Base-by-base conservation (phyloP, 2,113 vertebrate species). In the Macheiramphus alcinus region DNA sequence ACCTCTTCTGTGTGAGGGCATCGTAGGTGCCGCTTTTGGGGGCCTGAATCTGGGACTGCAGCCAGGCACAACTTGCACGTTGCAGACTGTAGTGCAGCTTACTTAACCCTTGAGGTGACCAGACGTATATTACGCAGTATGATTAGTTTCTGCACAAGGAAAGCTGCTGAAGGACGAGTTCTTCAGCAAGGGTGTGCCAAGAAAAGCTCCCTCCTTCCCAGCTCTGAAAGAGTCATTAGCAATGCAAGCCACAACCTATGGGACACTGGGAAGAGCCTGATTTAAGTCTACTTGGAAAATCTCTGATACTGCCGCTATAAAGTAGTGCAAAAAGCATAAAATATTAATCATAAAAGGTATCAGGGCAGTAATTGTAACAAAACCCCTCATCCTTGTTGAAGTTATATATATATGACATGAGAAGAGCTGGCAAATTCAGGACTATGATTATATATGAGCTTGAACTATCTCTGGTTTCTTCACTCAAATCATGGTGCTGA, bases 1-100 rank as follows among this genome's bases (percentile, higher is more conserved):
- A 97, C 48, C 32, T 94, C 86, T 86, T 96, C 91, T 96, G 40
- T 65, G 48, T 61, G 82, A 92, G 91, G 80, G 65, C 76, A 94
- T 92, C 4, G 0, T 75, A 94, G 78, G 59, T 95, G 47, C 47
- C 92, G 66, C 92, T 73, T 97, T 80, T 88, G 73, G 82, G 83
- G 88, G 52, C 45, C 45, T 67, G 76, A 90, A 81, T 94, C 88
- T 88, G 94, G 96, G 95, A 93, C 45, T 68, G 55, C 79, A 89
- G 95, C 95, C 95, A 98, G 93, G 58, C 61, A 79, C 38, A 94
- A 7, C 83, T 91, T 93, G 63, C 40, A 79, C 67, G 95, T 80
- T 88, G 53, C 94, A 92, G 61, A 27, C 72, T 88, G 21, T 62
- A 43, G 42, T 93, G 50, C 67, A 81, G 90, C 11, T 79, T 86